Percentiles rank a stretch among this genome's conserved stretches.
These are phyloP conservation scores for Metalampra italica DNA, from an alignment of 2,888 invertebrate genomes.

Conservation along the genomic window DNA sequence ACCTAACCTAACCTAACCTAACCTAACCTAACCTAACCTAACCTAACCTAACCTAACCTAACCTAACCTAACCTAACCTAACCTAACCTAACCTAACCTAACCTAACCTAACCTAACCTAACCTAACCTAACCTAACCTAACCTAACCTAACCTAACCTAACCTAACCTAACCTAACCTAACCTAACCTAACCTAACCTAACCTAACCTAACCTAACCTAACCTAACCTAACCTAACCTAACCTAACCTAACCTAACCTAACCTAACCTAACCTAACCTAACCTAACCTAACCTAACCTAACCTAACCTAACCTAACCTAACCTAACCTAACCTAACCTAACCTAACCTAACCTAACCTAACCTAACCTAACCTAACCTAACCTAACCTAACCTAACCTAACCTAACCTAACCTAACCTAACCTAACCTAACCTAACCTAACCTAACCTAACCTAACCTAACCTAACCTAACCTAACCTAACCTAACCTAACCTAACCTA, in stretches of 20 bases:
- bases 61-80: conserved; percentile 13
- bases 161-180: conserved; percentile 18
- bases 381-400: conserved; percentile 8
- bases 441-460: conserved; percentile 8
- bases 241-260: conserved; percentile 14
- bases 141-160: conserved; percentile 10
- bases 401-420: conserved; percentile 8
- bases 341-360: conserved; percentile 17
- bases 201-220: conserved; percentile 16
- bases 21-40: conserved; percentile 21
- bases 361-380: conserved; percentile 13
- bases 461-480: conserved; percentile 8
- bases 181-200: conserved; percentile 15
- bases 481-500: conserved; percentile 8
- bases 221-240: conserved; percentile 16
- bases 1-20: conserved; percentile 22
- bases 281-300: conserved; percentile 8
- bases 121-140: conserved; percentile 17
- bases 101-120: conserved; percentile 24
- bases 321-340: conserved; percentile 14
- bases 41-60: conserved; percentile 17
- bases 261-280: conserved; percentile 12
- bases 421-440: conserved; percentile 7
- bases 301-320: conserved; percentile 7
- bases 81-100: conserved; percentile 22